Evolutionary conservation across 1,140 invertebrate genomes (phyloP).

Genomic region (Drosophila bifasciata): DNA sequence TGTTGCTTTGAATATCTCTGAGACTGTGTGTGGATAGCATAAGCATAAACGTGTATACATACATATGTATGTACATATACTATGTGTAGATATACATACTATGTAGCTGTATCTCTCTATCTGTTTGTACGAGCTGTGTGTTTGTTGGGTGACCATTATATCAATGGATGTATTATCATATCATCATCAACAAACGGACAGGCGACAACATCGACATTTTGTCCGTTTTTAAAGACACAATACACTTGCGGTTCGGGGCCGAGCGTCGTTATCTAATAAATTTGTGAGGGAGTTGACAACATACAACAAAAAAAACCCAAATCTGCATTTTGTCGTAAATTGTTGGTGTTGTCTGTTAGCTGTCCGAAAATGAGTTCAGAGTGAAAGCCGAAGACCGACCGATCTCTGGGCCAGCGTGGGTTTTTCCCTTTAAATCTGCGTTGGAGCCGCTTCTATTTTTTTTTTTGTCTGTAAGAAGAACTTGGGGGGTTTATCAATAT

Average conservation of each 20-base stretch:
- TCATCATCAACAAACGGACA: conserved; percentile 62
- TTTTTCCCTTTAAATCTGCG: conserved; percentile 61
- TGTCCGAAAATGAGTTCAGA: conserved; percentile 69
- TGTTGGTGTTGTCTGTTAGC: conserved; percentile 49
- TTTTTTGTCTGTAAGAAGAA: conserved; percentile 43
- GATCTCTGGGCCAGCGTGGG: conserved; percentile 58
- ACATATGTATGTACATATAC: too few relatives aligned
- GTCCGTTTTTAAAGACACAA: conserved; percentile 76
- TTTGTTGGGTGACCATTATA: conserved; percentile 41
- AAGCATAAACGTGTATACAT: conserved; percentile 8
- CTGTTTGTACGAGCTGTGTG: too few relatives aligned
- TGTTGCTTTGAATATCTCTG: conserved; percentile 4
- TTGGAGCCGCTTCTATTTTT: neutral
- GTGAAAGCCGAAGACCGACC: conserved; percentile 59
- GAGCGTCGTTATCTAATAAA: conserved; percentile 72
- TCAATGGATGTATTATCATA: conserved; percentile 70
- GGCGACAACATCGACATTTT: conserved; percentile 75
- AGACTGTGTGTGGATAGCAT: neutral
- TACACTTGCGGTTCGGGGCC: conserved; percentile 24
- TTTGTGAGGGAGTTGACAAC: conserved; percentile 77
- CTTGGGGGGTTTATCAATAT: conserved; percentile 60
- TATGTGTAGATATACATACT: conserved; percentile 30
- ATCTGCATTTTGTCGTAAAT: conserved; percentile 70
- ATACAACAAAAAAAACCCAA: conserved; percentile 32
- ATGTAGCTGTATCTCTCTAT: conserved; percentile 26